Evolutionary conservation across 2,113 vertebrate genomes (phyloP), one percentile per base, ranked within the genome.

Genomic region (Sakesphorus luctuosus): DNA sequence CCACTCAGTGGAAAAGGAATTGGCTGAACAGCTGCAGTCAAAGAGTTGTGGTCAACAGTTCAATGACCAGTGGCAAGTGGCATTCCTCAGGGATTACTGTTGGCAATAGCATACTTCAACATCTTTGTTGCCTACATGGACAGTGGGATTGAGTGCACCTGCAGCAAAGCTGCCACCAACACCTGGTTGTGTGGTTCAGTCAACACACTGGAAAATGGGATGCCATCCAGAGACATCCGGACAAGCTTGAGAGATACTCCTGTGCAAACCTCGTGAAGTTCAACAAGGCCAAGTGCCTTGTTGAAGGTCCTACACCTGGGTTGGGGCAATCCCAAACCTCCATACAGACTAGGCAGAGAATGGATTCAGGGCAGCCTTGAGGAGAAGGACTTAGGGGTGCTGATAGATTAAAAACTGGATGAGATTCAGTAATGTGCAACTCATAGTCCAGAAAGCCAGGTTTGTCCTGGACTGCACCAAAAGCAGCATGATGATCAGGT

Each of bases 131-230:
- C 4, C 3, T 8, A 3, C 16, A 17, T 9, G n/a, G 3, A 5
- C 19, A 19, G 18, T 20, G 40, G n/a, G 19, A 55, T 13, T 4
- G 2, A 52, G 63, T 2, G 1, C 55, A 33, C 11, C 23, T 15
- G 62, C 65, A 47, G 47, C 9, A 24, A 10, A n/a, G 3, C 44
- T 56, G 6, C 28, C 16, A 40, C 3, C 15, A 62, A 20, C 56
- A 35, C 13, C 56, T 47, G 13, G 16, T 49, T 47, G 29, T 35
- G 56, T 40, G 56, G 10, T 35, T n/a, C 38, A 47, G 10, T 16
- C 0, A 0, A 29, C n/a, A n/a, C 0, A 0, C 28, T 20, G 19
- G 12, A 71, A 35, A 13, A 38, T 69, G 47, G n/a, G 55, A 47
- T 47, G 40, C n/a, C 40, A 35, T 55, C 47, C 75, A 71, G 12